Percentiles rank a stretch among this genome's conserved stretches.
Evolutionary conservation across 2,888 invertebrate species (phyloP).

Genomic region (Yponomeuta cagnagella): DNA sequence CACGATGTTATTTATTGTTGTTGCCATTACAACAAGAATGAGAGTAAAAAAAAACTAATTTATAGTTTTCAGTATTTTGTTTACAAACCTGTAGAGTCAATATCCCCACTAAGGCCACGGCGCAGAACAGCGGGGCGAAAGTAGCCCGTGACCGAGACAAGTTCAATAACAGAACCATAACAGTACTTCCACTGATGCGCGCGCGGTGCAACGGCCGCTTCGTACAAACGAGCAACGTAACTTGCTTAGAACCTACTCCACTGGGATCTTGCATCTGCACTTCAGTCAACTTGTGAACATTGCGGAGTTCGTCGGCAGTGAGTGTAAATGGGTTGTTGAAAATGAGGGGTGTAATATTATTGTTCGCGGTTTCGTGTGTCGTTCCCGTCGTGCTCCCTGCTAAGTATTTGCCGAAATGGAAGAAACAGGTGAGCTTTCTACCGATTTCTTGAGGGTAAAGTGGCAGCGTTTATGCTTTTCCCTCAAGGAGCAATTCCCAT

Average conservation of each 20-base stretch:
- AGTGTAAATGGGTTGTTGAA: slow-evolving; percentile 17
- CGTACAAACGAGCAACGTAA: not conserved
- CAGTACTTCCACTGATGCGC: slow-evolving; percentile 45
- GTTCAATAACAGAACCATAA: slow-evolving; percentile 66
- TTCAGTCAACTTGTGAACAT: not conserved
- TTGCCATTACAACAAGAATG: too few species aligned
- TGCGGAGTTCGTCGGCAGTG: not conserved
- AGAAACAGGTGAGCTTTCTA: slow-evolving; percentile 78
- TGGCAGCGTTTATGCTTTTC: not conserved
- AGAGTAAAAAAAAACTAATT: too few species aligned
- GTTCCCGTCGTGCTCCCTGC: slow-evolving; percentile 52
- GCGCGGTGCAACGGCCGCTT: slow-evolving; percentile 19
- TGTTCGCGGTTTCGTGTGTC: slow-evolving; percentile 42
- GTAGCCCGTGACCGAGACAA: slow-evolving; percentile 50
- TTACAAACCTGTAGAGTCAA: not conserved
- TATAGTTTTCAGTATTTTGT: not conserved
- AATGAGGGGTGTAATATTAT: slow-evolving; percentile 38
- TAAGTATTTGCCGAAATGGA: slow-evolving; percentile 85
- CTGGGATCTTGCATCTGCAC: not conserved
- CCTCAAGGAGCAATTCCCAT: too few species aligned
- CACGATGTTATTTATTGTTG: too few species aligned
- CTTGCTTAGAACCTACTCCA: not conserved
- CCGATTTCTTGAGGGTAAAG: slow-evolving; percentile 9
- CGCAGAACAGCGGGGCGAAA: slow-evolving; percentile 49
- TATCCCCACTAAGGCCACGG: slow-evolving; percentile 33